phyloP scores from a whole-genome alignment of 2,797 vertebrate genomes.

The Oophaga sylvatica region DNA sequence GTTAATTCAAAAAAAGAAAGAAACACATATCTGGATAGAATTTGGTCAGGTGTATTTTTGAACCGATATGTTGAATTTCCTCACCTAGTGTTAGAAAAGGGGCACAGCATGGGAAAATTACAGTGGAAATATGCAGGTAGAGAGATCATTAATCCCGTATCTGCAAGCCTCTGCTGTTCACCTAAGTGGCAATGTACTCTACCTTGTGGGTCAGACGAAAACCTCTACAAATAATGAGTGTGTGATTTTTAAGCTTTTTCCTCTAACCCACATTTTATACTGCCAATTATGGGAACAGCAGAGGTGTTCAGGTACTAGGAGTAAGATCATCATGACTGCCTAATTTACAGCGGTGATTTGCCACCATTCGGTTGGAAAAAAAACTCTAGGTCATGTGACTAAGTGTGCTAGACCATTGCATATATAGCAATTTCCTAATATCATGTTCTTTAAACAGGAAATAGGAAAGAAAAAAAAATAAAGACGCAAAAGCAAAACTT shows the following conservation, averaged over 20 bases:
- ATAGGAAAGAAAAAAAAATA: too few relatives aligned
- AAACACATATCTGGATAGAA: neutral
- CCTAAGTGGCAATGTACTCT: slow-evolving; percentile 20
- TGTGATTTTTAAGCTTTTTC: slow-evolving; percentile 20
- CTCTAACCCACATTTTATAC: slow-evolving; percentile 10
- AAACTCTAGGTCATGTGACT: neutral
- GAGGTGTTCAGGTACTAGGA: neutral
- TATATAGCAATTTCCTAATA: neutral
- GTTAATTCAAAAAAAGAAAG: neutral
- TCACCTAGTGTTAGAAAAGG: neutral
- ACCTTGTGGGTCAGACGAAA: slow-evolving; percentile 20
- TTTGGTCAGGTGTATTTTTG: neutral
- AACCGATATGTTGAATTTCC: neutral
- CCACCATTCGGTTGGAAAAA: neutral
- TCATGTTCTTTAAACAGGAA: neutral
- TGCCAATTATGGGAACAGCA: slow-evolving; percentile 7
- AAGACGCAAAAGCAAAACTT: too few relatives aligned
- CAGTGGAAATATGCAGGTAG: slow-evolving; percentile 6
- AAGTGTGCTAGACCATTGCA: neutral
- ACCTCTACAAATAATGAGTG: slow-evolving; percentile 17
- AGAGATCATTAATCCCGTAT: slow-evolving; percentile 23
- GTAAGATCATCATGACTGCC: slow-evolving; percentile 1
- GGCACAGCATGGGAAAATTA: slow-evolving; percentile 11
- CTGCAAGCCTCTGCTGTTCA: slow-evolving; percentile 7
- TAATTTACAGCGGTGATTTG: slow-evolving; percentile 6